Evolutionary conservation across 2,888 invertebrate genomes (phyloP), one percentile per base, ranked within the genome.

Genomic region (Diplolepis rosae): DNA sequence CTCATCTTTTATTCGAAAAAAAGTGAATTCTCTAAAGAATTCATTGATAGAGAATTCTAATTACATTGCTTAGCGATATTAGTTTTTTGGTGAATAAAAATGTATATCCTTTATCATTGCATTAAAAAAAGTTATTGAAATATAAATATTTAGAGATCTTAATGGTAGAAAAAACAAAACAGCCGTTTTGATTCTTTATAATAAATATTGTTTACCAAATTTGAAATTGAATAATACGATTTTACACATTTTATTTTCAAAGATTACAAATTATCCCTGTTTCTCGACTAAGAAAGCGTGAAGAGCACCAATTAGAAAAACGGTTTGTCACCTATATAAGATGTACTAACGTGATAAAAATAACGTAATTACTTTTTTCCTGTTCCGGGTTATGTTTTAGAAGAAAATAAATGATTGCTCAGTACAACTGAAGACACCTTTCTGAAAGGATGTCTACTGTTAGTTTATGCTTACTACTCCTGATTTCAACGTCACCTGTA

Each of bases 211-310:
- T n/a, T n/a, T n/a, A n/a, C n/a, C n/a, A n/a, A n/a, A n/a, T n/a
- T n/a, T n/a, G n/a, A n/a, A n/a, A n/a, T n/a, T n/a, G n/a, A n/a
- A n/a, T n/a, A n/a, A n/a, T n/a, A n/a, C n/a, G n/a, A n/a, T n/a
- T n/a, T n/a, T n/a, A n/a, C n/a, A n/a, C n/a, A n/a, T n/a, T n/a
- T 50, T 24, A 1, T 50, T 7, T 50, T 50, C 7, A 22, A 11
- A 4, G 24, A 50, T 6, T n/a, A 2, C 1, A 39, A 22, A 24
- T 61, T 35, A 35, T 7, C n/a, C 61, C 68, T 72, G 52, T 30
- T 76, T 81, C 83, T 79, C 82, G 84, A 75, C 15, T 56, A 51
- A 70, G 80, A 72, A 80, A 78, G 83, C 82, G 78, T 75, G 69
- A 69, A 79, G 75, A 65, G 54, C 48, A 56, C 15, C 6, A 69